Evolutionary conservation across 2,113 vertebrate species (phyloP).

Genomic region (Hydrolagus affinis): DNA sequence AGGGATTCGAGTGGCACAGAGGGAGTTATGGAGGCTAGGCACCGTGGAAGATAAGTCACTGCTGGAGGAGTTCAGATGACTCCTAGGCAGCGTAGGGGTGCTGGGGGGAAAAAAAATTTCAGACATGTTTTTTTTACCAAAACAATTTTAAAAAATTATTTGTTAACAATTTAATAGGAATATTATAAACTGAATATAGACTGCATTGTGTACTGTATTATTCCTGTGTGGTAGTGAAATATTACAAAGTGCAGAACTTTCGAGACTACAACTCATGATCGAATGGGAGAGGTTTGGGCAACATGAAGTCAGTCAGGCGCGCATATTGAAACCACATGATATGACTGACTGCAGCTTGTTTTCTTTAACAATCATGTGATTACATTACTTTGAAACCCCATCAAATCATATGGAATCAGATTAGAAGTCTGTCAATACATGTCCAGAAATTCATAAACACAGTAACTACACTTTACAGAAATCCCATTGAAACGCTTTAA

Average conservation of each 20-base stretch:
- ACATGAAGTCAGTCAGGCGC: background rate
- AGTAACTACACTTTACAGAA: too few relatives aligned
- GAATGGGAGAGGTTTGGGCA: background rate
- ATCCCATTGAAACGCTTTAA: too few relatives aligned
- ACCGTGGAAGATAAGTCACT: too few relatives aligned
- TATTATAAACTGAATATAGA: background rate
- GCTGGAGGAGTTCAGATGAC: too few relatives aligned
- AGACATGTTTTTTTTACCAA: too few relatives aligned
- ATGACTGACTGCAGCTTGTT: background rate
- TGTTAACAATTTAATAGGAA: too few relatives aligned
- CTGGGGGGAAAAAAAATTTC: too few relatives aligned
- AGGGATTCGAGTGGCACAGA: too few relatives aligned
- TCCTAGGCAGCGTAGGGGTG: too few relatives aligned
- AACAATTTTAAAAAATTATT: too few relatives aligned
- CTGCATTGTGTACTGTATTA: background rate
- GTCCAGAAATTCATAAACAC: too few relatives aligned
- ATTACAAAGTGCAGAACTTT: background rate
- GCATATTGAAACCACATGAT: background rate
- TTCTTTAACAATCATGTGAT: conserved; percentile 7
- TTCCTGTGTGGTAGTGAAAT: background rate
- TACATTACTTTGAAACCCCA: background rate
- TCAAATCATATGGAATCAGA: background rate
- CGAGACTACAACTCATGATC: background rate
- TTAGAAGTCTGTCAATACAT: background rate
- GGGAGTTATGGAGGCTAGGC: too few relatives aligned